Base-by-base conservation (phyloP, 2,888 invertebrate species). In the Tipula helvola region DNA sequence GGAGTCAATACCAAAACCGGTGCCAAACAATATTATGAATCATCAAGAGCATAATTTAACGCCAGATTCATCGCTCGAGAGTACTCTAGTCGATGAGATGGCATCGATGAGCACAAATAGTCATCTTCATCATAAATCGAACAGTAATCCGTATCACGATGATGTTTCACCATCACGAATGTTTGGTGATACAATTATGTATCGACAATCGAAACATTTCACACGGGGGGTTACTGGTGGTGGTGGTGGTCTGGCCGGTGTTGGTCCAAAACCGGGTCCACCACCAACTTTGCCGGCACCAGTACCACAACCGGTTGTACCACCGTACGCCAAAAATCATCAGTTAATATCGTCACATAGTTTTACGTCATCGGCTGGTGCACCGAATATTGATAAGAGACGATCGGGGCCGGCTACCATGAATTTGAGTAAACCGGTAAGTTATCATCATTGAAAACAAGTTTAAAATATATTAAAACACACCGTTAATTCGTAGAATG, bases 281-380 rank as follows among this genome's bases (percentile, higher is more conserved):
- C 95, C 95, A 1, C 95, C 95, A 39, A 94, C 95, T 39, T 90
- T 95, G 83, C 95, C 95, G 13, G 95, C 95, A 0, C 95, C 95
- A 0, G 94, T 95, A 41, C 95, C 95, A 16, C 93, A 93, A 16
- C 93, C 93, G 88, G 91, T 92, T 36, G 89, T 92, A 88, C 94
- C 93, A 86, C 85, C 87, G n/a, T 88, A 87, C 28, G 57, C 87
- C 86, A 88, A 87, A 18, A 87, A 86, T 41, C 88, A 88, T 87
- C 90, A 93, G 36, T 92, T 93, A 88, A 93, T 95, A 83, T 94
- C 95, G 89, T 94, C 95, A 7, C 95, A 95, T 89, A 94, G 95
- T 88, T 91, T 91, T 88, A 90, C 90, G 87, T 89, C 91, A 42
- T 90, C 91, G 87, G 91, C 90, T 41, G 90, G 90, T 0, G 89